These are phyloP conservation scores for Pantelozetes paolii DNA, from an alignment of 2,888 invertebrate genomes.

Conservation along the genomic window DNA sequence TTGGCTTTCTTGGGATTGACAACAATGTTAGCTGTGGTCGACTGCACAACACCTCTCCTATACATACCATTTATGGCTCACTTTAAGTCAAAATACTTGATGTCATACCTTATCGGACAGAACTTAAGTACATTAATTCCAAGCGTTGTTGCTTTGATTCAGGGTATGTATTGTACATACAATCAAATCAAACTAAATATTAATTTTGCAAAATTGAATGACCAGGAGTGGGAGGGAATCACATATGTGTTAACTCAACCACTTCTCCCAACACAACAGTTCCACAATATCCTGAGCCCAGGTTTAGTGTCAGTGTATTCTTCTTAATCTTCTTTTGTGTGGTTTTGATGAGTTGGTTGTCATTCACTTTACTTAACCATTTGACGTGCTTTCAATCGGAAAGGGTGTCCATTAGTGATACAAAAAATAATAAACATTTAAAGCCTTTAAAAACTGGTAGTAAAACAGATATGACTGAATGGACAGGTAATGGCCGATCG, in stretches of 20 bases:
- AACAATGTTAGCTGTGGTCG: slow-evolving; percentile 66
- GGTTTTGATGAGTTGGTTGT: slow-evolving; percentile 62
- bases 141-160: slow-evolving; percentile 71
- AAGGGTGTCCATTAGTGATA: neutral
- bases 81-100: slow-evolving; percentile 66
- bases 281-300: slow-evolving; percentile 55
- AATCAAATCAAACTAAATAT: neutral
- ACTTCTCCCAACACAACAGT: slow-evolving; percentile 45
- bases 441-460: neutral
- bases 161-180: slow-evolving; percentile 57
- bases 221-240: slow-evolving; percentile 60
- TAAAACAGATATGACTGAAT: neutral
- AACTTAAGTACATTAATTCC: slow-evolving; percentile 76
- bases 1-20: slow-evolving; percentile 59
- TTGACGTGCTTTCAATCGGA: slow-evolving; percentile 47
- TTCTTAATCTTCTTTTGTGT: slow-evolving; percentile 63
- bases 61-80: slow-evolving; percentile 75
- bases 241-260: slow-evolving; percentile 51
- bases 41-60: slow-evolving; percentile 77
- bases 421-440: neutral
- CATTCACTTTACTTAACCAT: slow-evolving; percentile 62
- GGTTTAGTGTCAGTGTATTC: slow-evolving; percentile 64
- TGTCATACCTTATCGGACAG: slow-evolving; percentile 78
- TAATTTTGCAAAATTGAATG: neutral
- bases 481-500: neutral